Base-by-base conservation (phyloP, 2,888 invertebrate species). In the Plebejus melissa region DNA sequence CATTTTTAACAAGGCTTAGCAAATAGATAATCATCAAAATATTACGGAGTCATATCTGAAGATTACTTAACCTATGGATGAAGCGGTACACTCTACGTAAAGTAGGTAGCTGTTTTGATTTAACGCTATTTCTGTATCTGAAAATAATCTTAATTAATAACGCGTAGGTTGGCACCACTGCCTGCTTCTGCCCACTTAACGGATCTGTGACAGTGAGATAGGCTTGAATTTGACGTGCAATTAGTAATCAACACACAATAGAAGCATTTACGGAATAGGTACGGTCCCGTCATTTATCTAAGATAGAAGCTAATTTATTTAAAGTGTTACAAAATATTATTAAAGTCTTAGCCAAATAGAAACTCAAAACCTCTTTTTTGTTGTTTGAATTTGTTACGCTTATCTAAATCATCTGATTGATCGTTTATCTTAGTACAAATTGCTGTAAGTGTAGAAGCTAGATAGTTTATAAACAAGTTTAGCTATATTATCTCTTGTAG, bases 201-300 rank as follows among this genome's bases (percentile, higher is more conserved):
- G 22, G 22, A 71, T 46, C 28, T 71, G 71, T 71, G 71, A 71
- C 71, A 71, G 70, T 71, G 46, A 71, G 50, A 72, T 72, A 54
- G 13, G 22, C 50, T 50, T 13, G 11, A 72, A 22, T 46, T 50
- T 50, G 72, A 72, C 32, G 72, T 13, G 50, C 72, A 28, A 70
- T 65, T 65, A 70, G 16, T 54, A 72, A 72, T 72, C 72, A 50
- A 28, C 22, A 6, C 3, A 54, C 72, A 72, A 72, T 46, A 13
- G 46, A 22, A 22, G 41, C 46, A 71, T 71, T 71, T 46, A 28
- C 46, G 16, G 13, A 65, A 65, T 60, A 60, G 60, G 60, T 28
- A 9, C 22, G 2, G n/a, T 28, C 65, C 28, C 13, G 11, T 36
- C 65, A 65, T 36, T 32, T 36, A 32, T 65, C 65, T 65, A 9